phyloP scores from a whole-genome alignment of 1,140 invertebrate species.

The Cardiocondyla obscurior region DNA sequence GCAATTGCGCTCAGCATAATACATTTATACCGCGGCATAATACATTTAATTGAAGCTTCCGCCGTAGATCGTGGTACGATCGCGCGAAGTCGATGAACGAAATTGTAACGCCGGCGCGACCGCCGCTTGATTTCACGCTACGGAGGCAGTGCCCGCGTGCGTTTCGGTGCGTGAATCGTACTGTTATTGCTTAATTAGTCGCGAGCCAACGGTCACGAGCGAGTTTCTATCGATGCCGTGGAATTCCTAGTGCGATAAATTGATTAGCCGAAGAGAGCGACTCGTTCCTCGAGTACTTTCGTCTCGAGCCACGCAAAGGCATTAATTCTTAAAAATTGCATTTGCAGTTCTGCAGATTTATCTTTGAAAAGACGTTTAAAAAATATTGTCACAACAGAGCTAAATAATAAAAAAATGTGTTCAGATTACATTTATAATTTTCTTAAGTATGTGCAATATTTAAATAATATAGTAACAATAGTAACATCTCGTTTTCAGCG shows the following conservation, averaged over 20 bases:
- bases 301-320: no score
- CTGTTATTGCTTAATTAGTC: slow-evolving; percentile 24
- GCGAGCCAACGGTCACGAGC: background rate
- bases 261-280: background rate
- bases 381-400: background rate
- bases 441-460: no score
- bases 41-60: slow-evolving; percentile 40
- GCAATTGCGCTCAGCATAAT: background rate
- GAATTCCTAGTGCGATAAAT: slow-evolving; percentile 3
- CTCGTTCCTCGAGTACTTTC: background rate
- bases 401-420: no score
- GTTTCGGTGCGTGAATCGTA: slow-evolving; percentile 33
- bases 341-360: background rate
- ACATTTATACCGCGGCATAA: background rate
- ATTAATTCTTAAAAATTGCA: background rate
- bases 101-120: slow-evolving; percentile 1
- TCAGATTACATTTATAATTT: background rate
- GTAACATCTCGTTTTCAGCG: background rate
- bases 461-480: no score
- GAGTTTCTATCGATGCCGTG: background rate
- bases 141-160: background rate
- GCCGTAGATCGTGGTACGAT: background rate
- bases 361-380: background rate
- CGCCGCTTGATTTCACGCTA: slow-evolving; percentile 8
- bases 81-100: slow-evolving; percentile 15